Percentiles rank a stretch among this genome's conserved stretches.
phyloP scores from a whole-genome alignment of 1,140 invertebrate species.

The Drosophila pachea region DNA sequence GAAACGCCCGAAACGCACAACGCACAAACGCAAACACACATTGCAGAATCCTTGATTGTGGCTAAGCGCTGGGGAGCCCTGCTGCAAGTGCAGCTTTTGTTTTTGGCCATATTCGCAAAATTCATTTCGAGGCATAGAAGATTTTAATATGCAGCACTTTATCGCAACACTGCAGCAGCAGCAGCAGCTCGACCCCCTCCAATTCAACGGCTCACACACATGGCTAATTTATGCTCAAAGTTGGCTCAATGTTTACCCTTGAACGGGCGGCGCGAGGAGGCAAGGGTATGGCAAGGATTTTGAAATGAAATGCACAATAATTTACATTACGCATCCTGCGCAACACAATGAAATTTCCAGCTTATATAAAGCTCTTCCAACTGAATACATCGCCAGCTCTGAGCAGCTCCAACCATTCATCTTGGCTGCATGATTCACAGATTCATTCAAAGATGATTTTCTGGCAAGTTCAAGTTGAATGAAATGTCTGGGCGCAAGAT shows the following conservation, averaged over 20 bases:
- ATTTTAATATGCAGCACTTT: conserved; percentile 58
- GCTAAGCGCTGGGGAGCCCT: conserved; percentile 12
- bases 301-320: conserved; percentile 69
- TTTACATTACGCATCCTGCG: conserved; percentile 65
- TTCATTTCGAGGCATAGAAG: conserved; percentile 57
- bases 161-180: conserved; percentile 51
- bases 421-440: conserved; percentile 28
- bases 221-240: conserved; percentile 65
- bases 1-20: conserved; percentile 28
- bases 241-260: conserved; percentile 39
- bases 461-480: conserved; percentile 72
- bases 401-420: neutral
- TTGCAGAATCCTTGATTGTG: conserved; percentile 41
- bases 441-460: conserved; percentile 61
- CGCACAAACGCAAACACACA: conserved; percentile 25
- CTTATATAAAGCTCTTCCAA: conserved; percentile 55
- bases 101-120: conserved; percentile 53
- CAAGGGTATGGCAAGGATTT: conserved; percentile 35
- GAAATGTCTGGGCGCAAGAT: conserved; percentile 22
- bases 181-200: neutral
- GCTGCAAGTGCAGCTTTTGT: conserved; percentile 23
- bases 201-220: conserved; percentile 33
- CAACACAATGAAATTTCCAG: conserved; percentile 8
- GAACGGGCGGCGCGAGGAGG: conserved; percentile 13
- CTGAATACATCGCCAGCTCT: conserved; percentile 41